phyloP scores from a whole-genome alignment of 1,140 invertebrate species.

The Tigriopus japonicus region DNA sequence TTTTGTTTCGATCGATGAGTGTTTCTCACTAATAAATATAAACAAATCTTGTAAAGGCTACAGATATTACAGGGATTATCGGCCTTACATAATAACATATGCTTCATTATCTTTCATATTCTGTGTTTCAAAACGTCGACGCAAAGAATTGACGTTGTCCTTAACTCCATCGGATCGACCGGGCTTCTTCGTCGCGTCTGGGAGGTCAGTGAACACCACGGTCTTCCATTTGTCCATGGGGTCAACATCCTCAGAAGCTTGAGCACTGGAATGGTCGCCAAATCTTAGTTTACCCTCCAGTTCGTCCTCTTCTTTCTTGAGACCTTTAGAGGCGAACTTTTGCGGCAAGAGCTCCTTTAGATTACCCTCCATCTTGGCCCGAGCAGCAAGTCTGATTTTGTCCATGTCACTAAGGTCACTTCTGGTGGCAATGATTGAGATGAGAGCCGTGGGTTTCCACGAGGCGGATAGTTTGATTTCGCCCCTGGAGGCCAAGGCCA shows the following conservation, averaged over 20 bases:
- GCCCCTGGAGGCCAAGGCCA: conserved; percentile 8
- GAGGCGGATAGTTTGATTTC: conserved; percentile 10
- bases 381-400: conserved; percentile 14
- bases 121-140: conserved; percentile 9
- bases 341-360: conserved; percentile 10
- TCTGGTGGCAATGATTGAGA: conserved; percentile 8
- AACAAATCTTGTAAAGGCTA: too few species aligned
- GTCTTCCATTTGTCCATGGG: conserved; percentile 13
- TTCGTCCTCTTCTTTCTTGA: conserved; percentile 1
- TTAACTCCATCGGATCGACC: not conserved
- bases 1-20: too few species aligned
- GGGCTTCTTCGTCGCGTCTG: conserved; percentile 8
- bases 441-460: conserved; percentile 14
- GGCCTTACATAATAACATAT: conserved; percentile 14
- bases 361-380: conserved; percentile 14
- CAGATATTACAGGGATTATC: too few species aligned
- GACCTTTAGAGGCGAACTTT: conserved; percentile 5
- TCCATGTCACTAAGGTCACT: conserved; percentile 14
- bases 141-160: conserved; percentile 12
- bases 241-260: conserved; percentile 7
- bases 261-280: not conserved
- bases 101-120: conserved; percentile 15
- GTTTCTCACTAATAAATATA: too few species aligned
- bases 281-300: conserved; percentile 12
- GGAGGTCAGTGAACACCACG: conserved; percentile 12